phyloP scores from a whole-genome alignment of 2,113 vertebrate species.

The Rhombomys opimus region DNA sequence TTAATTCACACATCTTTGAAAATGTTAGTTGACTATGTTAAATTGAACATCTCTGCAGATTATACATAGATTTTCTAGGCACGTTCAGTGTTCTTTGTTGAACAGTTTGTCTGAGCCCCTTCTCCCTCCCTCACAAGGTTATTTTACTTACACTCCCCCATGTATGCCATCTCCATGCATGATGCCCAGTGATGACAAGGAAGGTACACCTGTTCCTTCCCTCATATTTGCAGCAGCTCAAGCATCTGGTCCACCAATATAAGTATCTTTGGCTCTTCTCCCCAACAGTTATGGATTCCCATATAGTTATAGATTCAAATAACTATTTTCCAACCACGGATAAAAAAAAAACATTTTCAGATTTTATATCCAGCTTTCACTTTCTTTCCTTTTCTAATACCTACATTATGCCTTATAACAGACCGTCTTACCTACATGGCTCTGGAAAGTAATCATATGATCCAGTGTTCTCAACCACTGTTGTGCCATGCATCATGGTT shows the following conservation, averaged over 20 bases:
- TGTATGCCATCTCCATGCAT: not conserved
- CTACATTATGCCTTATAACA: not conserved
- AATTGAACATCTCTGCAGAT: not conserved
- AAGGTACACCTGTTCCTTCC: not conserved
- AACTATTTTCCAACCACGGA: not conserved
- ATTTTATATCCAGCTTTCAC: not conserved
- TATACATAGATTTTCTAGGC: not conserved
- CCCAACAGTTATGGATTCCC: not conserved
- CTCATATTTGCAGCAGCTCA: not conserved
- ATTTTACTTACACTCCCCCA: constrained; percentile 6
- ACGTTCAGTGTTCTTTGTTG: constrained; percentile 4
- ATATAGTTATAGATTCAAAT: not conserved
- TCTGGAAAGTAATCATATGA: not conserved
- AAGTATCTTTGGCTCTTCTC: not conserved
- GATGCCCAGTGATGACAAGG: not conserved
- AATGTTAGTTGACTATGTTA: not conserved
- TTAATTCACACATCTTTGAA: not conserved
- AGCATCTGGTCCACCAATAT: not conserved
- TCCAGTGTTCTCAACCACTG: not conserved
- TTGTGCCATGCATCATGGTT: not conserved
- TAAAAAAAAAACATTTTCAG: not conserved
- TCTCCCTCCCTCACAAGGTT: not conserved
- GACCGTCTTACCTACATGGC: not conserved
- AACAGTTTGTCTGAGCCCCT: constrained; percentile 3
- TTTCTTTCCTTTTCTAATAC: not conserved